These are phyloP conservation scores for Eupelmus urozonus DNA, from an alignment of 2,888 invertebrate genomes.

Conservation along the genomic window DNA sequence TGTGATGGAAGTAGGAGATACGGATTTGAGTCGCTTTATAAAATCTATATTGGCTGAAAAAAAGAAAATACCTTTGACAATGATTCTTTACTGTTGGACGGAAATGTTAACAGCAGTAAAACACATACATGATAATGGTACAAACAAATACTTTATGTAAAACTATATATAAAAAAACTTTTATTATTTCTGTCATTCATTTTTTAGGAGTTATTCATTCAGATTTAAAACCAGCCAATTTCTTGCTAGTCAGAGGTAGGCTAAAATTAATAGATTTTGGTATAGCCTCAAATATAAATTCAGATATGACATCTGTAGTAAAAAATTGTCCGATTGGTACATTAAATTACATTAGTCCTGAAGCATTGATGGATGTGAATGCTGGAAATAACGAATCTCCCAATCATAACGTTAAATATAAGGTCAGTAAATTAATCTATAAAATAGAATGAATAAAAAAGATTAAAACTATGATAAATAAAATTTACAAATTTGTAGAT, in stretches of 20 bases:
- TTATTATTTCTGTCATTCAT: conserved; percentile 57
- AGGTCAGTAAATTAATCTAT: conserved; percentile 61
- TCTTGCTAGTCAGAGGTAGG: conserved; percentile 89
- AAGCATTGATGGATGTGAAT: conserved; percentile 86
- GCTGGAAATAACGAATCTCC: conserved; percentile 75
- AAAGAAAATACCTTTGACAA: conserved; percentile 83
- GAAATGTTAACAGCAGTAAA: conserved; percentile 95
- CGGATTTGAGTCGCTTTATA: conserved; percentile 89
- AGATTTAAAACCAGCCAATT: conserved; percentile 98
- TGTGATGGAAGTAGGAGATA: conserved; percentile 95
- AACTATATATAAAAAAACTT: conserved; percentile 13
- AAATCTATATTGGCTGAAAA: conserved; percentile 78
- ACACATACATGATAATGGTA: conserved; percentile 93
- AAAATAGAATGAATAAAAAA: too few relatives aligned
- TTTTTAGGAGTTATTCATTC: conserved; percentile 94
- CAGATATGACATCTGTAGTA: conserved; percentile 92
- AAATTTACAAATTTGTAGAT: conserved; percentile 80
- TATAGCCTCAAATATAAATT: conserved; percentile 91
- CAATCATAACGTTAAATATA: conserved; percentile 69
- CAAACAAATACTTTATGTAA: conserved; percentile 44
- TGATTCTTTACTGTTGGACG: conserved; percentile 93
- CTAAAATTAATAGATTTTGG: conserved; percentile 98
- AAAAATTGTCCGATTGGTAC: conserved; percentile 92
- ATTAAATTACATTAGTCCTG: conserved; percentile 97
- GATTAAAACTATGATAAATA: not conserved